phyloP scores from a whole-genome alignment of 2,888 invertebrate genomes.

The Cremastobaeus sp. region DNA sequence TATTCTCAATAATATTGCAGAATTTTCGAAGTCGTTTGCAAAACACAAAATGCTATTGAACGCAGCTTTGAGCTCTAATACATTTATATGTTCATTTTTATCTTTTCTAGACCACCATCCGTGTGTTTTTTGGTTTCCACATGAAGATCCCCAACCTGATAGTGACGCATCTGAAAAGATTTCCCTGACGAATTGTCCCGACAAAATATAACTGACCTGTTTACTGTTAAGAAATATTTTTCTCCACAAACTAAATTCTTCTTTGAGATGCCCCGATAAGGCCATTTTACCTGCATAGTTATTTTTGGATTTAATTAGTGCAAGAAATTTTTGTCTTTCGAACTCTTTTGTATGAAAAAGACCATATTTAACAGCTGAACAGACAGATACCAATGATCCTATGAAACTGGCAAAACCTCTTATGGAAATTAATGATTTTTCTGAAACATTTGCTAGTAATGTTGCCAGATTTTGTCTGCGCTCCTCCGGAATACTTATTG shows the following conservation, averaged over 20 bases:
- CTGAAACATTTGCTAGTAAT: neutral
- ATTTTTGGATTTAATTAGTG: neutral
- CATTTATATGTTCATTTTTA: neutral
- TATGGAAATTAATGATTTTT: neutral
- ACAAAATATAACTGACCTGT: no score
- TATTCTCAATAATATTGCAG: no score
- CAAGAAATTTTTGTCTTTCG: constrained; percentile 25
- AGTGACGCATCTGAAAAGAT: constrained; percentile 3
- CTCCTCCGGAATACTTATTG: neutral
- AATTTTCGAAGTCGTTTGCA: neutral
- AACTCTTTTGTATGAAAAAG: constrained; percentile 22
- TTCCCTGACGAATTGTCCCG: neutral
- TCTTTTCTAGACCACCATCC: neutral
- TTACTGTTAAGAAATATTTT: no score
- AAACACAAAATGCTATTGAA: neutral
- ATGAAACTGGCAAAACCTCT: constrained; percentile 2
- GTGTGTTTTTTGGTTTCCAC: no score
- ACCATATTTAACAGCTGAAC: constrained; percentile 11
- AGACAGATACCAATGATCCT: constrained; percentile 27
- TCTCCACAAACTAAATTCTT: no score
- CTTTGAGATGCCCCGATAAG: no score
- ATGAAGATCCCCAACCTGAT: neutral
- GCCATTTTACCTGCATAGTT: no score
- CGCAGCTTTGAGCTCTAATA: neutral
- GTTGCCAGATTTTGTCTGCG: neutral